Conservation (phyloP, 1,140 invertebrate genomes). For the Pogonognathellus flavescens region DNA sequence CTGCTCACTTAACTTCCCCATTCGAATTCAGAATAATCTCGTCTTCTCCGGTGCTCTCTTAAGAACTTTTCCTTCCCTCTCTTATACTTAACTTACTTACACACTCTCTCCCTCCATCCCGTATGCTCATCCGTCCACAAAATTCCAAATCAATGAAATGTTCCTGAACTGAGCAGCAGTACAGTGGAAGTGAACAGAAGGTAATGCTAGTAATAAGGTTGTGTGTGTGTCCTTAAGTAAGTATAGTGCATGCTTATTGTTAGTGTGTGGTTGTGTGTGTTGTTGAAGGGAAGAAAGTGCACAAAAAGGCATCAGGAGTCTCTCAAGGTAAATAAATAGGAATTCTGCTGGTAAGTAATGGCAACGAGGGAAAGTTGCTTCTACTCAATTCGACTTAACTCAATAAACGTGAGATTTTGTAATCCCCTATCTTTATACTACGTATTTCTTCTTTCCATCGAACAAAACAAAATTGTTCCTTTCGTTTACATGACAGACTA, state of each 20-base stretch:
- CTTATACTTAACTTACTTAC: not conserved
- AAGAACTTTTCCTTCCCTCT: conserved; percentile 19
- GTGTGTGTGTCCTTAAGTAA: not conserved
- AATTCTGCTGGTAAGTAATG: not conserved
- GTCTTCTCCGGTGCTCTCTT: not conserved
- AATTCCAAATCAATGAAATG: conserved; percentile 33
- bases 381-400: conserved; percentile 3
- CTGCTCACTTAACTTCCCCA: conserved; percentile 32
- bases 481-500: conserved; percentile 9
- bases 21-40: conserved; percentile 33
- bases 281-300: not conserved
- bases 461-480: not conserved
- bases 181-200: not conserved
- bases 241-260: not conserved
- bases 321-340: not conserved
- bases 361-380: not conserved
- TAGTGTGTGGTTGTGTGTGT: not conserved
- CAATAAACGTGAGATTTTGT: conserved; percentile 33
- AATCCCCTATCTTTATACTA: conserved; percentile 2
- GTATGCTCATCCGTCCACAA: conserved; percentile 1
- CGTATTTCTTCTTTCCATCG: not conserved
- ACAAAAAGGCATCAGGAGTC: not conserved
- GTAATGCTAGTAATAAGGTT: too few species aligned
- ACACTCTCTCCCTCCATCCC: conserved; percentile 5
- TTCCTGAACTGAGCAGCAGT: not conserved